Conservation (phyloP, 2,888 invertebrate species). For the Leptinotarsa juncta region DNA sequence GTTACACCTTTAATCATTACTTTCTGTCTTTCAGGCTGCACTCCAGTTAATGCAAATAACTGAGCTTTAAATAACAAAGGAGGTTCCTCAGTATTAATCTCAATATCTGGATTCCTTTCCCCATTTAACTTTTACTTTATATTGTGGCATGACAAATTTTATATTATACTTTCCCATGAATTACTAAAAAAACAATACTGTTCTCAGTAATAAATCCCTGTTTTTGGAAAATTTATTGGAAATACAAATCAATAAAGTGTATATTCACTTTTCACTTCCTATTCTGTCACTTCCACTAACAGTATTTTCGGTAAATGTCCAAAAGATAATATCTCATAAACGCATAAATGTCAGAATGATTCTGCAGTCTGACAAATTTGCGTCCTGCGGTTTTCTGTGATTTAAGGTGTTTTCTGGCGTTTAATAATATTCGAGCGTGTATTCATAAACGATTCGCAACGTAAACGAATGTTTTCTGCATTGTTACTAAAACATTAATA, state of each 20-base stretch:
- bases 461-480: no score
- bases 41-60: constrained; percentile 94
- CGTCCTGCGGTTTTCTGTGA: no score
- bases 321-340: no score
- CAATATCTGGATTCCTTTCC: constrained; percentile 94
- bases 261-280: not conserved
- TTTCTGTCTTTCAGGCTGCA: constrained; percentile 96
- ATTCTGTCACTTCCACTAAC: not conserved
- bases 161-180: not conserved
- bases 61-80: constrained; percentile 97
- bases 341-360: no score
- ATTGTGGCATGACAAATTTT: constrained; percentile 52
- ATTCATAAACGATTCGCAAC: no score
- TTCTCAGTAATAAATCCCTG: not conserved
- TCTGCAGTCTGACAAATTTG: no score
- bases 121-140: constrained; percentile 96
- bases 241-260: no score
- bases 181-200: not conserved
- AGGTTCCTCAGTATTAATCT: constrained; percentile 92
- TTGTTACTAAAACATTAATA: no score
- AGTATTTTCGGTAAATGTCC: no score
- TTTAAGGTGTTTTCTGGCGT: no score
- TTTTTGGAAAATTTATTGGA: not conserved
- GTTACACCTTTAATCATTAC: constrained; percentile 96
- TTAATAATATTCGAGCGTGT: no score